Evolutionary conservation across 2,797 vertebrate species (phyloP).

Genomic region (Centropyge bicolor): DNA sequence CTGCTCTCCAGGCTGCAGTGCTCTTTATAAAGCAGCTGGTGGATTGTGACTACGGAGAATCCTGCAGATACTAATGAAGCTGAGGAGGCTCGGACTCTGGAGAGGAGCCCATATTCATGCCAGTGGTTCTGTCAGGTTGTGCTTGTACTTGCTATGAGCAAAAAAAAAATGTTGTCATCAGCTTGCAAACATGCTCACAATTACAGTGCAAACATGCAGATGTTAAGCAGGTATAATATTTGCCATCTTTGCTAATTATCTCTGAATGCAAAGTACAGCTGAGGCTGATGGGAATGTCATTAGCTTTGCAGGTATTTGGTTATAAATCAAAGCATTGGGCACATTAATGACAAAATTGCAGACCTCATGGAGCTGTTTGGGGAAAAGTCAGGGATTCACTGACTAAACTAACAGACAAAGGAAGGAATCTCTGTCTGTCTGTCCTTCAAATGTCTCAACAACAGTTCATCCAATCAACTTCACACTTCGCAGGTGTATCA

Average conservation of each 20-base stretch:
- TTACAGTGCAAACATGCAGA: not conserved
- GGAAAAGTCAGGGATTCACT: no score
- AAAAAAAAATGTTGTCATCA: not conserved
- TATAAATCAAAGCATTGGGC: not conserved
- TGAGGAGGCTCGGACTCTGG: slow-evolving; percentile 11
- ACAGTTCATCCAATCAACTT: no score
- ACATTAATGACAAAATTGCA: not conserved
- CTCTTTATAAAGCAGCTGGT: slow-evolving; percentile 58
- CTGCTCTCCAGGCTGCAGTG: slow-evolving; percentile 50
- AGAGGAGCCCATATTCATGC: not conserved
- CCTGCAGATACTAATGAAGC: slow-evolving; percentile 56
- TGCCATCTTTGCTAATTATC: not conserved
- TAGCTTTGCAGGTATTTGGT: not conserved
- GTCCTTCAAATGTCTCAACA: no score
- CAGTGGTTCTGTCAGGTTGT: not conserved
- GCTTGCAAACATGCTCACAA: not conserved
- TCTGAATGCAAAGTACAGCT: no score
- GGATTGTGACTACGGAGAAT: slow-evolving; percentile 40
- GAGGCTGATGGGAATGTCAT: no score
- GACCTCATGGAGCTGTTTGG: no score
- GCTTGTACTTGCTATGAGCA: not conserved
- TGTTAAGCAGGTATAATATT: not conserved
- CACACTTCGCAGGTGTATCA: no score
- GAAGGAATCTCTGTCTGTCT: no score
- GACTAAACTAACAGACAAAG: no score